Percentiles rank a stretch among this genome's conserved stretches.
These are phyloP conservation scores for Poecilia latipinna DNA, from an alignment of 2,113 vertebrate genomes.

Conservation along the genomic window DNA sequence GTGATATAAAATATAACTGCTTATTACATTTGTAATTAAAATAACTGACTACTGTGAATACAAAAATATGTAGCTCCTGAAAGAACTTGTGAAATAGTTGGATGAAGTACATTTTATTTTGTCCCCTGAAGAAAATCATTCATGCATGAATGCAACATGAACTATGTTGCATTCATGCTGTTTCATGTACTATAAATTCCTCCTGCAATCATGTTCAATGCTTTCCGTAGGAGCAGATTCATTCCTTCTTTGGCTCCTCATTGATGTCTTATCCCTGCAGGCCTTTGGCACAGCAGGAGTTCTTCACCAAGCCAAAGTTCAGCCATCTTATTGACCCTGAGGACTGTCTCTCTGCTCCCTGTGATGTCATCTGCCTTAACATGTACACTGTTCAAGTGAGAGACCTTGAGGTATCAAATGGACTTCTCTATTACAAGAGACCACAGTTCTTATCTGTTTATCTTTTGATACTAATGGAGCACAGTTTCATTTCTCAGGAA, in stretches of 20 bases:
- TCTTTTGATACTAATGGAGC: neutral
- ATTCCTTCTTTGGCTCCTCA: neutral
- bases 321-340: constrained; percentile 78
- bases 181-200: too few species aligned
- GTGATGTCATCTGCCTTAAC: constrained; percentile 76
- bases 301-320: constrained; percentile 86
- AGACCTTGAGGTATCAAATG: constrained; percentile 80
- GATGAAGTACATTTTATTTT: too few species aligned
- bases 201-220: neutral
- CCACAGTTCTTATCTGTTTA: neutral
- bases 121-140: too few species aligned
- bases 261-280: constrained; percentile 57
- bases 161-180: too few species aligned
- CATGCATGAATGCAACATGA: too few species aligned
- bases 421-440: neutral
- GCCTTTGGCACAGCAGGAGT: constrained; percentile 82
- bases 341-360: constrained; percentile 79
- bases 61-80: neutral
- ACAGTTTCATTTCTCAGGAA: constrained; percentile 67
- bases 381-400: constrained; percentile 82
- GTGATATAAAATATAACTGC: neutral
- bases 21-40: too few species aligned
- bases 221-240: neutral
- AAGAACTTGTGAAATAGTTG: too few species aligned
- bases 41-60: neutral